These are phyloP conservation scores for Glaucopsyche alexis DNA, from an alignment of 2,888 invertebrate genomes.

Conservation along the genomic window DNA sequence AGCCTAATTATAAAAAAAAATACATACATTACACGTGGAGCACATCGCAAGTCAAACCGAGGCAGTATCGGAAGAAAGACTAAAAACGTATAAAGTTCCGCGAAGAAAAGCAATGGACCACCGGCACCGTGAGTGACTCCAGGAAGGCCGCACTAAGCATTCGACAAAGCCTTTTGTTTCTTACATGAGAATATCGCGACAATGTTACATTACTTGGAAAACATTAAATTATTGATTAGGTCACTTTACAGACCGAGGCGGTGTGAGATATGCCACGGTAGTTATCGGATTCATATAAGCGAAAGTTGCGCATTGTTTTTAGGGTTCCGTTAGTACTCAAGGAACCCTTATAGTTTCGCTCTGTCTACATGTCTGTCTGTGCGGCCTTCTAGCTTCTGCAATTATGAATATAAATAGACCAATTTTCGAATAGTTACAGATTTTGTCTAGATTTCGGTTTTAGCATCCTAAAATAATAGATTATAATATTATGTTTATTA, in stretches of 20 bases:
- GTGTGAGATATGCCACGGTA: neutral
- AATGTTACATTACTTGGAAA: conserved; percentile 59
- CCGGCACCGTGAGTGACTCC: conserved; percentile 53
- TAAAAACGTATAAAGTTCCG: conserved; percentile 48
- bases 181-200: conserved; percentile 49
- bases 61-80: conserved; percentile 48
- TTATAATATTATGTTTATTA: too few species aligned
- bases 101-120: conserved; percentile 53
- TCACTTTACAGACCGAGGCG: neutral
- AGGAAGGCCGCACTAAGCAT: conserved; percentile 69
- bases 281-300: too few species aligned
- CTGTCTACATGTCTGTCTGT: too few species aligned
- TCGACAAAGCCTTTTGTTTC: conserved; percentile 60
- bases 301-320: too few species aligned
- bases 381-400: too few species aligned
- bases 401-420: too few species aligned
- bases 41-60: conserved; percentile 35
- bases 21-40: conserved; percentile 32
- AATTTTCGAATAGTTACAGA: too few species aligned
- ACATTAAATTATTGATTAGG: conserved; percentile 43
- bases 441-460: too few species aligned
- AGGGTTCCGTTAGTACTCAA: too few species aligned
- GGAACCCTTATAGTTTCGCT: too few species aligned
- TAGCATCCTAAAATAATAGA: too few species aligned
- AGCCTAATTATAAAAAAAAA: neutral